Conservation (phyloP, 2,113 vertebrate genomes). For the Eulemur macaco region DNA sequence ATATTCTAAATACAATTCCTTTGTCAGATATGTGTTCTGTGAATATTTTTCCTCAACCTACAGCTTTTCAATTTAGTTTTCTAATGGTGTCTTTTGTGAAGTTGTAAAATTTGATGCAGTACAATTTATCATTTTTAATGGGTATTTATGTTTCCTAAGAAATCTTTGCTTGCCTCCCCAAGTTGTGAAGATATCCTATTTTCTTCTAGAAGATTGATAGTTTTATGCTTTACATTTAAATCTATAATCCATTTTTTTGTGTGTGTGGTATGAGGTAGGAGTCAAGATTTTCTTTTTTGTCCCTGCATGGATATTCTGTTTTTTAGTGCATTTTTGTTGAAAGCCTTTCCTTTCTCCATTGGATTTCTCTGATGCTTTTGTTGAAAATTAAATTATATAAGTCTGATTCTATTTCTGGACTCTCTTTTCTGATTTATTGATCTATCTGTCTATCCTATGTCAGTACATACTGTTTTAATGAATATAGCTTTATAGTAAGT, state of each 20-base stretch:
- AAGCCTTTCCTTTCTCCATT: neutral
- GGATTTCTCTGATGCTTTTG: neutral
- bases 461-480: neutral
- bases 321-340: neutral
- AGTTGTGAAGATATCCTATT: neutral
- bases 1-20: neutral
- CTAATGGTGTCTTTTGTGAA: neutral
- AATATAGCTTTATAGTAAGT: neutral
- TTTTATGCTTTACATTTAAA: conserved; percentile 30
- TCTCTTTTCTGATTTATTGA: neutral
- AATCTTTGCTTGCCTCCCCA: neutral
- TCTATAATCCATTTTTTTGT: neutral
- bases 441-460: neutral
- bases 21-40: neutral
- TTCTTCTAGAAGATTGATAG: neutral
- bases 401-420: neutral
- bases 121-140: neutral
- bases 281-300: neutral
- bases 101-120: neutral
- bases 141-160: neutral
- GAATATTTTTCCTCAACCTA: neutral
- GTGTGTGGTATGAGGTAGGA: neutral
- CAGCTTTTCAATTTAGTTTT: neutral
- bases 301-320: neutral
- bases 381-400: conserved; percentile 27